These are phyloP conservation scores for Procavia capensis DNA, from an alignment of 2,113 vertebrate species.

Conservation along the genomic window DNA sequence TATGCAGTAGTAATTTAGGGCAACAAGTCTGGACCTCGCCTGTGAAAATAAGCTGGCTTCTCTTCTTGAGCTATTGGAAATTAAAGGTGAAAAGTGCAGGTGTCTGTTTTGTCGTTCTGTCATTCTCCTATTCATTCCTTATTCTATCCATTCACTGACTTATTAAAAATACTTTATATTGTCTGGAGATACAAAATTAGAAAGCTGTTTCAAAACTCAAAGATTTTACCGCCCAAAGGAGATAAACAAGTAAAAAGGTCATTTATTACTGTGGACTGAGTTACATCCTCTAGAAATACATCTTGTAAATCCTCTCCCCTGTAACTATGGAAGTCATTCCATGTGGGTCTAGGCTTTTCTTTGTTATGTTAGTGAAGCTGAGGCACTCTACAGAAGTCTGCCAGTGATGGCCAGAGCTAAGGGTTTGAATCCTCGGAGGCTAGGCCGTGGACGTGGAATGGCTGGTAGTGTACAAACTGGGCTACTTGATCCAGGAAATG, in stretches of 20 bases:
- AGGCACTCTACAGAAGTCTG: background rate
- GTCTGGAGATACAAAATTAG: background rate
- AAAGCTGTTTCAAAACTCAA: background rate
- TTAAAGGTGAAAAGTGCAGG: background rate
- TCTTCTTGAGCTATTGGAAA: background rate
- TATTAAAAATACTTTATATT: background rate
- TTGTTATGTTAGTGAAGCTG: no score
- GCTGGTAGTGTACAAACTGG: background rate
- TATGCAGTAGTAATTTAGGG: background rate
- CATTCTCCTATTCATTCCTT: background rate
- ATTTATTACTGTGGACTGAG: background rate
- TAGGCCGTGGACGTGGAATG: background rate
- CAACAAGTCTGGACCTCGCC: background rate
- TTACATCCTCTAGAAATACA: no score
- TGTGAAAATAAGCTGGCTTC: conserved; percentile 19
- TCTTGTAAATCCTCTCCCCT: no score
- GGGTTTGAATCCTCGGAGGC: background rate
- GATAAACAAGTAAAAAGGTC: background rate
- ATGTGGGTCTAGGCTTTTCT: no score
- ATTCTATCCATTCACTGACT: background rate
- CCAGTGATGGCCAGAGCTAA: background rate
- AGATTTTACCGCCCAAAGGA: background rate
- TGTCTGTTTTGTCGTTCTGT: background rate
- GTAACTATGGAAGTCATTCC: no score
- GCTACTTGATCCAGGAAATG: background rate